Conservation (phyloP, 2,888 invertebrate species). For the Phaedon cochleariae region DNA sequence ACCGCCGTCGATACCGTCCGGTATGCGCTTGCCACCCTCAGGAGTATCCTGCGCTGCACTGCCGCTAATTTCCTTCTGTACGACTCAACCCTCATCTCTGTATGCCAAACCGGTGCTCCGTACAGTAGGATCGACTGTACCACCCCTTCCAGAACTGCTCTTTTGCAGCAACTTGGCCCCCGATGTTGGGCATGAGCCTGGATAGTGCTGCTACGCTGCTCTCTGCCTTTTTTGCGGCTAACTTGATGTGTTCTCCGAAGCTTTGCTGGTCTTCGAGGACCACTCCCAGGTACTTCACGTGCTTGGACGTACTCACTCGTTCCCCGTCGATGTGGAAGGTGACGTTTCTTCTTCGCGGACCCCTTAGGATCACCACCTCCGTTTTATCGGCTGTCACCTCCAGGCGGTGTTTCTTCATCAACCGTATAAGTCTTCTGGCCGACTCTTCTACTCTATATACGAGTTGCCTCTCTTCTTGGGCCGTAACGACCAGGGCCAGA, state of each 20-base stretch:
- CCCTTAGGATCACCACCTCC: constrained; percentile 19
- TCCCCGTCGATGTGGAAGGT: background rate
- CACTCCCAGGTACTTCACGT: background rate
- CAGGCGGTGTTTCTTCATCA: no score
- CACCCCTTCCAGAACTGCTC: background rate
- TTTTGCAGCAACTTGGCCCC: background rate
- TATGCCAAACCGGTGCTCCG: constrained; percentile 5
- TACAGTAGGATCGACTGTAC: background rate
- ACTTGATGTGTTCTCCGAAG: background rate
- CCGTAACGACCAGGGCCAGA: constrained; percentile 18
- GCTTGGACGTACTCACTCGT: background rate
- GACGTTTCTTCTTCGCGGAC: constrained; percentile 10
- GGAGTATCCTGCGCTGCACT: background rate
- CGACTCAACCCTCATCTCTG: background rate
- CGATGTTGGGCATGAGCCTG: background rate
- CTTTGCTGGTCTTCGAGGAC: background rate
- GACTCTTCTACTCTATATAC: background rate
- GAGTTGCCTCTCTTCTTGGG: background rate
- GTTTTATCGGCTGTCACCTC: constrained; percentile 31
- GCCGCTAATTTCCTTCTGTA: background rate
- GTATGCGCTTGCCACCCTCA: background rate
- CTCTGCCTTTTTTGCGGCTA: background rate
- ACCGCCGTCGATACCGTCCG: background rate
- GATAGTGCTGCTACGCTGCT: background rate
- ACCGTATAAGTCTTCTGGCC: background rate